phyloP scores from a whole-genome alignment of 2,888 invertebrate genomes.

The Scaptomyza cyrtandrae region DNA sequence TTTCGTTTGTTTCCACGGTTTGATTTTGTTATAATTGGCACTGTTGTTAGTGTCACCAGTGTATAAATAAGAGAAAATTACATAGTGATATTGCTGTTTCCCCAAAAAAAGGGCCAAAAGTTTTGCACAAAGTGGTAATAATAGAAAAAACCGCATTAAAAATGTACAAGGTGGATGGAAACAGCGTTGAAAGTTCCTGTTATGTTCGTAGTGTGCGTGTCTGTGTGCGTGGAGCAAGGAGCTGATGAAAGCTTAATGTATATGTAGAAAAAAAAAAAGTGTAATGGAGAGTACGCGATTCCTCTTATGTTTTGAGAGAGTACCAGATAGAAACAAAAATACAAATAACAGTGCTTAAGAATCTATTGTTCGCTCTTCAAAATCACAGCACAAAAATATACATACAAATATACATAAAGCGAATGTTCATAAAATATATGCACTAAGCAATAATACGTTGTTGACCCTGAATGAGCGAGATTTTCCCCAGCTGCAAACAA shows the following conservation, averaged over 20 bases:
- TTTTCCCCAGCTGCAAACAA: slow-evolving; percentile 41
- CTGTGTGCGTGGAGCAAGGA: slow-evolving; percentile 12
- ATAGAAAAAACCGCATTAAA: neutral
- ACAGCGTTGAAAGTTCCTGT: slow-evolving; percentile 7
- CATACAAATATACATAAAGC: neutral
- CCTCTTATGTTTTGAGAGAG: slow-evolving; percentile 24
- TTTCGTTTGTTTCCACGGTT: slow-evolving; percentile 19
- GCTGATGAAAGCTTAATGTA: neutral
- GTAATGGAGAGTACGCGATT: neutral
- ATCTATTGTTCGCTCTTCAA: slow-evolving; percentile 68
- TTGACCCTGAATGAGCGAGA: slow-evolving; percentile 59
- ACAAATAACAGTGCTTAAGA: slow-evolving; percentile 40
- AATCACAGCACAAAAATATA: neutral
- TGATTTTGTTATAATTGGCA: slow-evolving; percentile 9
- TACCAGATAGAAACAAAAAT: slow-evolving; percentile 21
- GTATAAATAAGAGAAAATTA: slow-evolving; percentile 7
- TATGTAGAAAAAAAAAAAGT: slow-evolving; percentile 4
- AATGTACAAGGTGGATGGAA: neutral
- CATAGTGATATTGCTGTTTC: slow-evolving; percentile 2
- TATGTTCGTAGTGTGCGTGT: slow-evolving; percentile 8
- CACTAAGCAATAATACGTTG: slow-evolving; percentile 31
- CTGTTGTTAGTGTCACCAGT: slow-evolving; percentile 14
- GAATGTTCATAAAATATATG: slow-evolving; percentile 12
- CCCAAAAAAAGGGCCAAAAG: slow-evolving; percentile 2
- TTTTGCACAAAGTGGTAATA: slow-evolving; percentile 8